Evolutionary conservation across 2,113 vertebrate genomes (phyloP).

Genomic region (Gila orcuttii): DNA sequence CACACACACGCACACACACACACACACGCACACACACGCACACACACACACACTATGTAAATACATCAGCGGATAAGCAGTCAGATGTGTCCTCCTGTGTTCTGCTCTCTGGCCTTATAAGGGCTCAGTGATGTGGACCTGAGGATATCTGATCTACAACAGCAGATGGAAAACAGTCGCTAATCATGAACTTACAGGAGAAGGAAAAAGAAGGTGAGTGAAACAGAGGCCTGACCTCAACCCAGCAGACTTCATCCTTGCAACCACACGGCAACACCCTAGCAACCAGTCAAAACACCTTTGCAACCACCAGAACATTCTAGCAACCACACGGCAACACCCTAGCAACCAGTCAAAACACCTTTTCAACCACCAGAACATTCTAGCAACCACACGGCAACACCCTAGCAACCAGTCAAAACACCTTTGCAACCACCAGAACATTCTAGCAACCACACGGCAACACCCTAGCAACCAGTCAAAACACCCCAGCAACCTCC

Average conservation of each 20-base stretch:
- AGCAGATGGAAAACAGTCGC: constrained; percentile 72
- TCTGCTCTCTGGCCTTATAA: constrained; percentile 71
- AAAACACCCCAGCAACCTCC: background rate
- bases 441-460: background rate
- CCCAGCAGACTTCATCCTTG: background rate
- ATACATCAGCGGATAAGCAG: constrained; percentile 65
- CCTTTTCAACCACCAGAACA: too few species aligned
- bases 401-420: background rate
- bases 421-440: background rate
- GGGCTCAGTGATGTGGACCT: constrained; percentile 68
- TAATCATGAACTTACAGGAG: constrained; percentile 57
- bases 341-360: background rate
- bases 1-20: constrained; percentile 34
- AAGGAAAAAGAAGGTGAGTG: background rate
- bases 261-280: background rate
- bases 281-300: background rate
- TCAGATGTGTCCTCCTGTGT: constrained; percentile 46
- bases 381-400: background rate
- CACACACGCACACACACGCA: constrained; percentile 31
- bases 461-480: background rate
- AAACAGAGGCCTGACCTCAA: constrained; percentile 19
- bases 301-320: background rate
- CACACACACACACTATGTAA: constrained; percentile 62
- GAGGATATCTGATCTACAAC: constrained; percentile 71
- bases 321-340: background rate